Conservation (phyloP, 2,888 invertebrate genomes). For the Pachycephus smyrnensis region DNA sequence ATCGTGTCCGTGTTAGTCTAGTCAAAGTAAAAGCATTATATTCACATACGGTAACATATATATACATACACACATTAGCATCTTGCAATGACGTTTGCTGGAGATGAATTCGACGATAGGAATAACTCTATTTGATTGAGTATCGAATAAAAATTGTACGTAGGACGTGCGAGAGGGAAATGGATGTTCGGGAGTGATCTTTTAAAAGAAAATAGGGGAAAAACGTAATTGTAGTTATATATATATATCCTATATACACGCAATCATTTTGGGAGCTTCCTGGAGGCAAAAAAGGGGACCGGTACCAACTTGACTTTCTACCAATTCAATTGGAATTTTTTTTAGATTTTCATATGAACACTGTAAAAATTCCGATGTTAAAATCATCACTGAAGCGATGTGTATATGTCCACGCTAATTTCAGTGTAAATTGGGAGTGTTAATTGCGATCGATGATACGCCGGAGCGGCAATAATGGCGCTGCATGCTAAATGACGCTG, state of each 20-base stretch:
- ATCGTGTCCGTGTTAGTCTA: not conserved
- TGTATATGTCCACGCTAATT: too few relatives aligned
- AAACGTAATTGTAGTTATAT: not conserved
- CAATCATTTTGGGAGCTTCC: not conserved
- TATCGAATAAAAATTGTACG: conserved; percentile 40
- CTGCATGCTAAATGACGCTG: too few relatives aligned
- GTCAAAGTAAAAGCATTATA: not conserved
- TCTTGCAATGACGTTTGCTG: not conserved
- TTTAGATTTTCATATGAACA: too few relatives aligned
- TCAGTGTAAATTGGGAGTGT: too few relatives aligned
- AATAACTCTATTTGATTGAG: conserved; percentile 33
- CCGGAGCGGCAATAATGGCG: too few relatives aligned
- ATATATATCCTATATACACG: not conserved
- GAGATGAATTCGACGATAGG: conserved; percentile 9
- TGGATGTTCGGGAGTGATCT: not conserved
- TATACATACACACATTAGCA: too few relatives aligned
- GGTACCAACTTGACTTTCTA: too few relatives aligned
- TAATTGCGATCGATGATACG: too few relatives aligned
- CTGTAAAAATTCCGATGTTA: too few relatives aligned
- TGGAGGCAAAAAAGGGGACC: not conserved
- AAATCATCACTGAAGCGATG: too few relatives aligned
- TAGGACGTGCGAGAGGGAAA: conserved; percentile 21
- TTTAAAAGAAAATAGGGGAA: not conserved
- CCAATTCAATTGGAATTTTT: too few relatives aligned
- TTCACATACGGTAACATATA: not conserved